A percentile compares a stretch with the other conserved stretches of the same genome.
Conservation (phyloP, 2,888 invertebrate species). For the Xanthia togata region DNA sequence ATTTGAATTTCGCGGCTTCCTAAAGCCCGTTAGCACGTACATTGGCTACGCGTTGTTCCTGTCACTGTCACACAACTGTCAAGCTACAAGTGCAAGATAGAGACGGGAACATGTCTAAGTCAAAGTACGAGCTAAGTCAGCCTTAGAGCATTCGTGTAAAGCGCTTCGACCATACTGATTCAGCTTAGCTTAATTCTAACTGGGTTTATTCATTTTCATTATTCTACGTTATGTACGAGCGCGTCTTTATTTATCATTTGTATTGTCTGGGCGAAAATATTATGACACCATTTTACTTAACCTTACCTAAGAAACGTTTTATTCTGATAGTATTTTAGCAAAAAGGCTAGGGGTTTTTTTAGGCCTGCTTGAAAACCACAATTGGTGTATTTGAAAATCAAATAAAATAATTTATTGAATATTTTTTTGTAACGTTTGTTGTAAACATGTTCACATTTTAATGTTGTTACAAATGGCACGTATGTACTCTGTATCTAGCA, state of each 20-base stretch:
- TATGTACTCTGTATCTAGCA: conserved; percentile 21
- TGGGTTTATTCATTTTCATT: conserved; percentile 59
- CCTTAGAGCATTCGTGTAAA: conserved; percentile 15
- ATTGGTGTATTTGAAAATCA: neutral
- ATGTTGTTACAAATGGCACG: conserved; percentile 56
- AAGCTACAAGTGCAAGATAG: neutral
- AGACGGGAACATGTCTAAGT: neutral
- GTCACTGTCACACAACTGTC: neutral
- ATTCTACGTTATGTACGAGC: conserved; percentile 37
- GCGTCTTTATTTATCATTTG: conserved; percentile 56
- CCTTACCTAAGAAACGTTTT: neutral
- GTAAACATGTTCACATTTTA: conserved; percentile 37
- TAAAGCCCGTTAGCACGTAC: neutral
- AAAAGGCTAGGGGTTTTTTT: too few species aligned
- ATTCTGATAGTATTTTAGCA: neutral
- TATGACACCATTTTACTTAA: conserved; percentile 26
- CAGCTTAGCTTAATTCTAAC: conserved; percentile 67
- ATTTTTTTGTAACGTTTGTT: conserved; percentile 24
- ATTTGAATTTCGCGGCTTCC: neutral
- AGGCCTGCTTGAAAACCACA: neutral
- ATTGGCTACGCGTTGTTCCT: neutral
- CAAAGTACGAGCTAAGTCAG: neutral
- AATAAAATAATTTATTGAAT: neutral
- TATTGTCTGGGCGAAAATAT: conserved; percentile 53
- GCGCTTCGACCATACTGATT: conserved; percentile 54